Evolutionary conservation across 2,888 invertebrate species (phyloP), one percentile per base, ranked within the genome.

Genomic region (Falcaria lacertinaria): DNA sequence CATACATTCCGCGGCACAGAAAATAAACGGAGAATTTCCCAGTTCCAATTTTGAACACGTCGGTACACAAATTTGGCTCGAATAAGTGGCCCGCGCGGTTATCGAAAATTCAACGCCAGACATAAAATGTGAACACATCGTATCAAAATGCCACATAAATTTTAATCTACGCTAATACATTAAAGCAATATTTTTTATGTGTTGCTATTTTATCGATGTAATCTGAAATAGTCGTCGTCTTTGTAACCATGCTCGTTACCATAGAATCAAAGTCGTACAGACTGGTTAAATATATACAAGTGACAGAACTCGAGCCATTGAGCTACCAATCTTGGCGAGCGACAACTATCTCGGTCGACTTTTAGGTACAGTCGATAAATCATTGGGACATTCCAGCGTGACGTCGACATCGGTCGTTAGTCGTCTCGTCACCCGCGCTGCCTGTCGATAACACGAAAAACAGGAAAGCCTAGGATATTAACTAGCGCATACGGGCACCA

Each of bases 321-420:
- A 28, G 17, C 15, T 15, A 32, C 8, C 35, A 34, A 42, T 39
- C 43, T 34, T 44, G 33, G 40, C 42, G 41, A 49, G 40, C 41
- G 41, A 49, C 48, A 52, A 48, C 46, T 53, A 51, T 58, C 57
- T 61, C 62, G 58, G 46, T 39, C 47, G 61, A 59, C 57, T 64
- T 60, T 59, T 64, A 52, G 54, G 60, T 60, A 54, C 50, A 56
- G 64, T 59, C 67, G 59, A 84, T 83, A 80, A 82, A 84, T 84
- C 81, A 82, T 73, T 58, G 74, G 74, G 80, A 74, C 80, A 73
- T 77, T 73, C 74, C 67, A 64, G 73, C 59, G 60, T 65, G 71
- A 74, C 66, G 64, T 63, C 74, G 71, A 74, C 78, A 69, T 66
- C 68, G 71, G 65, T 77, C 80, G 78, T 79, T 75, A 78, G 74